Percentiles rank a stretch among this genome's conserved stretches.
Conservation (phyloP, 2,888 invertebrate species). For the Pogonocherus hispidulus region DNA sequence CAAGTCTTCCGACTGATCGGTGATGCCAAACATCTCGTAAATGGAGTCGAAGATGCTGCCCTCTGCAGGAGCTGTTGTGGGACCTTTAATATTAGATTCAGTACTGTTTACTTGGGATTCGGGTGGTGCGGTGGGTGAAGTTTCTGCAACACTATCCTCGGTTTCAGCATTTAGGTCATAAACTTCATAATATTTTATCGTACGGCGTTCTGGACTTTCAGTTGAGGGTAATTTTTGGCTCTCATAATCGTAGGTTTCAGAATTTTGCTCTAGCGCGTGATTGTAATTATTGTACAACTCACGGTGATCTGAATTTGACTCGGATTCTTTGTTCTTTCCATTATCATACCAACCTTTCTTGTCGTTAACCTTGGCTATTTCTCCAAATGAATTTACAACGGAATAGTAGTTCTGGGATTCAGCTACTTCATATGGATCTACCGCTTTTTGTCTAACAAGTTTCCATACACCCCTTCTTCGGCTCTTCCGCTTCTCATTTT, state of each 20-base stretch:
- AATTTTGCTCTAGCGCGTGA: constrained; percentile 31
- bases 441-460: constrained; percentile 76
- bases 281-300: constrained; percentile 33
- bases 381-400: constrained; percentile 57
- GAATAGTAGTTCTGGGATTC: constrained; percentile 82
- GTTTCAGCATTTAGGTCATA: background rate
- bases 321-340: background rate
- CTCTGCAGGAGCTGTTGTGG: constrained; percentile 50
- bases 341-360: background rate
- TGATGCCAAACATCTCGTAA: constrained; percentile 65
- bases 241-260: constrained; percentile 30
- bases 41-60: constrained; percentile 60
- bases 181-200: background rate
- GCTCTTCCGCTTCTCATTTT: constrained; percentile 53
- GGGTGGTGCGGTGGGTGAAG: background rate
- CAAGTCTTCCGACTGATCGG: constrained; percentile 38
- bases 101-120: background rate
- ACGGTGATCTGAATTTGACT: background rate
- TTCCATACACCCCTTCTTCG: constrained; percentile 82
- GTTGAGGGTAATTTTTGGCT: constrained; percentile 7
- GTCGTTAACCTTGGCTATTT: constrained; percentile 54
- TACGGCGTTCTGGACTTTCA: background rate
- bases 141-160: background rate
- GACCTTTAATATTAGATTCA: constrained; percentile 7
- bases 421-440: constrained; percentile 82